phyloP scores from a whole-genome alignment of 1,140 invertebrate species.

The Mesaphorura yosii region DNA sequence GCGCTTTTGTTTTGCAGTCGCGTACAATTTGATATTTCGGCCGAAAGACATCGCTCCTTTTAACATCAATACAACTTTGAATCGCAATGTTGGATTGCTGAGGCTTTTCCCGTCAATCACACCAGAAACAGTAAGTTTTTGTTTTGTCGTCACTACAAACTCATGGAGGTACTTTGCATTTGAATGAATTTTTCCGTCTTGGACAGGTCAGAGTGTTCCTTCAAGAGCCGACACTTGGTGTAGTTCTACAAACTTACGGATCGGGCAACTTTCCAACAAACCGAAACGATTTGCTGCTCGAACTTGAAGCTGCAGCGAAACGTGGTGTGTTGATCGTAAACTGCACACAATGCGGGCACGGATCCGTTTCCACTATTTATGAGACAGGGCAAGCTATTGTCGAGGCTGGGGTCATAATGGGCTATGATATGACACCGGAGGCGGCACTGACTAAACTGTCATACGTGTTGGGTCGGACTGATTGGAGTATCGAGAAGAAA shows the following conservation, averaged over 20 bases:
- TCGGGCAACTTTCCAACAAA: slow-evolving; percentile 82
- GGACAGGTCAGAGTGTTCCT: slow-evolving; percentile 62
- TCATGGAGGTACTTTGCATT: not conserved
- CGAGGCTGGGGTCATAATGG: slow-evolving; percentile 53
- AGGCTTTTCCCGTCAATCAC: slow-evolving; percentile 85
- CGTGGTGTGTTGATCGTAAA: slow-evolving; percentile 83
- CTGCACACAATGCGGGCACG: slow-evolving; percentile 75
- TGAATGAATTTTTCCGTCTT: slow-evolving; percentile 19
- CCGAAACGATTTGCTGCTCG: slow-evolving; percentile 62
- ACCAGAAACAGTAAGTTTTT: slow-evolving; percentile 51
- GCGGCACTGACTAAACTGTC: slow-evolving; percentile 82
- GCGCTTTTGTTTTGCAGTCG: slow-evolving; percentile 44
- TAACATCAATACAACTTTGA: slow-evolving; percentile 61
- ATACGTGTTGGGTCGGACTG: slow-evolving; percentile 75
- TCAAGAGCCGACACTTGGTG: slow-evolving; percentile 69
- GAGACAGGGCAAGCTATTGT: slow-evolving; percentile 60
- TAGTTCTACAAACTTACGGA: slow-evolving; percentile 86
- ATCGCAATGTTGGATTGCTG: slow-evolving; percentile 70
- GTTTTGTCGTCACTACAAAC: not conserved
- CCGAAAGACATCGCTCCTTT: slow-evolving; percentile 60
- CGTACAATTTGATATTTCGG: slow-evolving; percentile 64
- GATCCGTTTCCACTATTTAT: slow-evolving; percentile 62
- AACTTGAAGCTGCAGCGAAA: slow-evolving; percentile 56
- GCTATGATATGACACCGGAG: slow-evolving; percentile 90
- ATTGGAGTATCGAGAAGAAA: slow-evolving; percentile 62